phyloP scores from a whole-genome alignment of 2,113 vertebrate species.

The Ardeotis arabs region DNA sequence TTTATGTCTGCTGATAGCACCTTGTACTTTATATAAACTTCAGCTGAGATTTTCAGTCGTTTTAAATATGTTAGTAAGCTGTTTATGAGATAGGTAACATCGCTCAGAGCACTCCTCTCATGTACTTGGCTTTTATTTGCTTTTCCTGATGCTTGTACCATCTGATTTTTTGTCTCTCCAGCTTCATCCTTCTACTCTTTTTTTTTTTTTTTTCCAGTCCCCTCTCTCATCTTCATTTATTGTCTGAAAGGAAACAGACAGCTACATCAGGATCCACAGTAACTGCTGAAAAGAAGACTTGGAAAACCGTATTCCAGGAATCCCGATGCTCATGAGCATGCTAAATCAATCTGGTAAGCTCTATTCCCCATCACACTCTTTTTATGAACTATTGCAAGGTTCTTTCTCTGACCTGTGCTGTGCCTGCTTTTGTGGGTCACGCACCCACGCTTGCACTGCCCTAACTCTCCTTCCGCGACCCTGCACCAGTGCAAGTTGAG shows the following conservation, averaged over 20 bases:
- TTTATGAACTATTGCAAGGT: neutral
- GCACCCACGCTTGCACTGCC: too few species aligned
- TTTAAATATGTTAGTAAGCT: neutral
- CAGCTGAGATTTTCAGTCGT: neutral
- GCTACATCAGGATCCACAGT: neutral
- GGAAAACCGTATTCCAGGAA: neutral
- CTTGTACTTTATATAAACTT: neutral
- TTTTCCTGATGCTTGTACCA: neutral
- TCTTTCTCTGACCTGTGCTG: neutral
- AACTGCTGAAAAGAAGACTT: neutral
- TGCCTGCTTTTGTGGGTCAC: rapidly evolving
- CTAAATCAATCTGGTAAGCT: neutral
- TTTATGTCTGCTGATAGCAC: neutral
- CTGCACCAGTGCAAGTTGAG: neutral
- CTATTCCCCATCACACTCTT: neutral
- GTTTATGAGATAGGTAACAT: neutral
- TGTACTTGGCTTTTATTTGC: neutral
- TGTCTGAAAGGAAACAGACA: neutral
- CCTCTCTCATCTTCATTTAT: neutral
- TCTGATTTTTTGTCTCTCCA: too few species aligned
- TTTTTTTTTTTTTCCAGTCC: neutral
- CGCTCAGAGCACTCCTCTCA: neutral
- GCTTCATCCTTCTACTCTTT: neutral
- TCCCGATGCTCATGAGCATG: neutral
- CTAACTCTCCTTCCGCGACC: neutral